Conservation (phyloP, 2,113 vertebrate genomes). For the Leuciscus idus region DNA sequence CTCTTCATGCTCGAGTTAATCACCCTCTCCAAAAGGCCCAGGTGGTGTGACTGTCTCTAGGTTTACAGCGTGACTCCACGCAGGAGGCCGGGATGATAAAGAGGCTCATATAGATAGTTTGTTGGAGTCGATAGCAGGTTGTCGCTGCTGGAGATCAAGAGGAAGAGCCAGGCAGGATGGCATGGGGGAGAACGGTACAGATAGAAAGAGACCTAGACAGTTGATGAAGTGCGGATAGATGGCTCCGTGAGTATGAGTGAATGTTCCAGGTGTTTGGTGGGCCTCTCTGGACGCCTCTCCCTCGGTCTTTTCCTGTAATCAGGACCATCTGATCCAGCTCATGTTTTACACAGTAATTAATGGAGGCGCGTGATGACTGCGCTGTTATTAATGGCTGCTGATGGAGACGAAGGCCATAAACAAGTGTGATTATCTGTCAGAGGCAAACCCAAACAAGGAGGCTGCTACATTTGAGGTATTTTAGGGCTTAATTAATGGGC, state of each 20-base stretch:
- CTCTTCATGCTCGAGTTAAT: constrained; percentile 15
- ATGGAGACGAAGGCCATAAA: constrained; percentile 70
- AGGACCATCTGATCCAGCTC: constrained; percentile 52
- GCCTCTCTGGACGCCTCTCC: constrained; percentile 42
- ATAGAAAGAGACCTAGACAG: constrained; percentile 24
- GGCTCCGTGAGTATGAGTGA: constrained; percentile 44
- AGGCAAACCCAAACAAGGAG: constrained; percentile 64
- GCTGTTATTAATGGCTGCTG: constrained; percentile 42
- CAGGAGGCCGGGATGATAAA: constrained; percentile 34
- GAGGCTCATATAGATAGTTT: constrained; percentile 24
- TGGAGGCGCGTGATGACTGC: constrained; percentile 28
- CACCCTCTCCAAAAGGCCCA: constrained; percentile 6
- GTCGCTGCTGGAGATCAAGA: constrained; percentile 1
- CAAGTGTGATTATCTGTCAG: constrained; percentile 75
- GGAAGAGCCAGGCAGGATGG: background rate
- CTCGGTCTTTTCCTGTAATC: constrained; percentile 46
- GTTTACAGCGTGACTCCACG: constrained; percentile 4
- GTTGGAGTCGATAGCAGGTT: constrained; percentile 22
- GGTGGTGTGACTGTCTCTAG: constrained; percentile 20
- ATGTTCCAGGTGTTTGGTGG: constrained; percentile 59
- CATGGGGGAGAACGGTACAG: background rate
- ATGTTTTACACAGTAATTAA: constrained; percentile 59
- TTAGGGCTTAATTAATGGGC: constrained; percentile 80
- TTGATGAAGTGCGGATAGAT: constrained; percentile 40
- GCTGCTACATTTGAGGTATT: constrained; percentile 68